phyloP scores from a whole-genome alignment of 2,113 vertebrate species.

The Dascyllus trimaculatus region DNA sequence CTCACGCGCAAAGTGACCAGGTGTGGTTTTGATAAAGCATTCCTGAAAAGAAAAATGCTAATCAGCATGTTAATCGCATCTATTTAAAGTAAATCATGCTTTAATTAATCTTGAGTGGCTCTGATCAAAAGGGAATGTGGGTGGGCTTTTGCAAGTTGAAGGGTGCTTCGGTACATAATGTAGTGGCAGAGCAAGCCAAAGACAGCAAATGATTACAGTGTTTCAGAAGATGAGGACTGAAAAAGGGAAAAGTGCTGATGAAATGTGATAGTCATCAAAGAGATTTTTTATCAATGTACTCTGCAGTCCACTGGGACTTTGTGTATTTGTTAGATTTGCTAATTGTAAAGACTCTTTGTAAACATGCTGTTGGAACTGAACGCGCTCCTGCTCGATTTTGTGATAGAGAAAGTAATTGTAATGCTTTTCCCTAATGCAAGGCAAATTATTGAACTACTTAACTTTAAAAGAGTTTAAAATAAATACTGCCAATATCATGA shows the following conservation, averaged over 20 bases:
- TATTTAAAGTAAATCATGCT: slow-evolving; percentile 57
- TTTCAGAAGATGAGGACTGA: slow-evolving; percentile 33
- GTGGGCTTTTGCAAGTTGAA: slow-evolving; percentile 33
- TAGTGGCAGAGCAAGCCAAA: slow-evolving; percentile 14
- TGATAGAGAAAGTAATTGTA: neutral
- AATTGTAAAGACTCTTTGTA: slow-evolving; percentile 38
- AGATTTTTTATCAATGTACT: slow-evolving; percentile 14
- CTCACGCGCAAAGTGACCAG: slow-evolving; percentile 49
- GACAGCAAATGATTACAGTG: slow-evolving; percentile 30
- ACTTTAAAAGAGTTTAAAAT: neutral
- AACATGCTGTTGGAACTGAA: slow-evolving; percentile 29
- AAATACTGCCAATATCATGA: neutral
- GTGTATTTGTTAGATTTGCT: slow-evolving; percentile 42
- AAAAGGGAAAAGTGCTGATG: slow-evolving; percentile 22
- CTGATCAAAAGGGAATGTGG: slow-evolving; percentile 62
- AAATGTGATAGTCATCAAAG: slow-evolving; percentile 46
- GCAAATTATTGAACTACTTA: slow-evolving; percentile 1
- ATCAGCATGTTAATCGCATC: slow-evolving; percentile 58
- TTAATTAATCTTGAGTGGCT: slow-evolving; percentile 69
- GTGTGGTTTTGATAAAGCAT: slow-evolving; percentile 48
- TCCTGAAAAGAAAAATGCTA: slow-evolving; percentile 39
- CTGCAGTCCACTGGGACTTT: neutral
- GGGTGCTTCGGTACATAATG: slow-evolving; percentile 32
- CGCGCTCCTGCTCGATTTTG: neutral
- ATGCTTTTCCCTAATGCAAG: neutral